Conservation (phyloP, 2,888 invertebrate genomes). For the Papilio gigon region DNA sequence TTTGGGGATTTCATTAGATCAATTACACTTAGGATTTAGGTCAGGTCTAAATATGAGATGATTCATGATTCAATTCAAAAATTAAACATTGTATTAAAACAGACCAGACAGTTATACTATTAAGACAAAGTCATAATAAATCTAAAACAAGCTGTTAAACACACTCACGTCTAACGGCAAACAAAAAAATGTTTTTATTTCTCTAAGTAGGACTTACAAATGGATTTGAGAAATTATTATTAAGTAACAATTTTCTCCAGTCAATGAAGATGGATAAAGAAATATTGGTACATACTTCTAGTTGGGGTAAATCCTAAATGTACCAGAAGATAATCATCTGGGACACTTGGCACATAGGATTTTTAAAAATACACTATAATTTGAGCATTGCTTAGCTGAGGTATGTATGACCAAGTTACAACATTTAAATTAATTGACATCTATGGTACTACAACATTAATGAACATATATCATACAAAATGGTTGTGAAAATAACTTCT, state of each 20-base stretch:
- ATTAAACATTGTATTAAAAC: background rate
- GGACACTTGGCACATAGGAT: background rate
- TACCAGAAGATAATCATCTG: background rate
- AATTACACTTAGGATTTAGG: too few species aligned
- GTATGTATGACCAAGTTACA: background rate
- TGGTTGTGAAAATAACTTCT: conserved; percentile 10
- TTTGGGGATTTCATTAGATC: too few species aligned
- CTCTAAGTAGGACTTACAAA: too few species aligned
- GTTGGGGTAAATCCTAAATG: background rate
- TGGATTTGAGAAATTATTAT: too few species aligned
- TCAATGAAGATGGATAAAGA: too few species aligned
- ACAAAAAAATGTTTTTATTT: background rate
- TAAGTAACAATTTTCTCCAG: too few species aligned
- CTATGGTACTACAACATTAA: background rate
- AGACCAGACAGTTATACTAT: background rate
- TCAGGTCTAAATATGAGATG: background rate
- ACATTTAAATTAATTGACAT: conserved; percentile 8
- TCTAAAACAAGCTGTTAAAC: conserved; percentile 21
- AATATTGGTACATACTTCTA: too few species aligned
- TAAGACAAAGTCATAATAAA: background rate
- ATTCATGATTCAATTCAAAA: background rate
- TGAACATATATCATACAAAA: conserved; percentile 8
- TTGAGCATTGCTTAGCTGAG: background rate
- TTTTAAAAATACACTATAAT: background rate
- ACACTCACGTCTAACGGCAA: conserved; percentile 13